These are phyloP conservation scores for Argopecten irradians DNA, from an alignment of 1,140 invertebrate species.

Conservation along the genomic window DNA sequence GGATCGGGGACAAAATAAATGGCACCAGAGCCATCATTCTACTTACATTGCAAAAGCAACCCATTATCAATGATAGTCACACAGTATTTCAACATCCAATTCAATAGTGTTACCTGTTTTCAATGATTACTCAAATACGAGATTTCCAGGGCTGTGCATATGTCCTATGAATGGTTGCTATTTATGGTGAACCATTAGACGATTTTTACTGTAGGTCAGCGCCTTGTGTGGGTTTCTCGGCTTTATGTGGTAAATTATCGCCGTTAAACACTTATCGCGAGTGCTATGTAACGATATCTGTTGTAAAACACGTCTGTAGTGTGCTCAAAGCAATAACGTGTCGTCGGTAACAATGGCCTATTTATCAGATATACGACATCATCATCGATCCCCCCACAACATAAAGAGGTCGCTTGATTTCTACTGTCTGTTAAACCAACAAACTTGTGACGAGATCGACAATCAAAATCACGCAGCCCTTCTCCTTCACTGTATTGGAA, in stretches of 20 bases:
- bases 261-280: not conserved
- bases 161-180: not conserved
- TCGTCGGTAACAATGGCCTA: not conserved
- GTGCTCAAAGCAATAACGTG: not conserved
- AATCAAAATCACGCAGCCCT: not conserved
- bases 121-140: not conserved
- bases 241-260: not conserved
- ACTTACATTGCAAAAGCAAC: too few relatives aligned
- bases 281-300: not conserved
- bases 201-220: not conserved
- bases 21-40: too few relatives aligned
- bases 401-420: constrained; percentile 1
- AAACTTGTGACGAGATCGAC: not conserved
- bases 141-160: not conserved
- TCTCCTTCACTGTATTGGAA: too few relatives aligned
- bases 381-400: not conserved
- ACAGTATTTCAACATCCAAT: not conserved
- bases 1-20: too few relatives aligned
- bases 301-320: not conserved
- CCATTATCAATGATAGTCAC: not conserved
- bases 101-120: not conserved
- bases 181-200: not conserved
- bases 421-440: constrained; percentile 1
- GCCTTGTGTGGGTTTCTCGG: not conserved
- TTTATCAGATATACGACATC: not conserved